Conservation (phyloP, 2,113 vertebrate genomes). For the Dipodomys stephensi region DNA sequence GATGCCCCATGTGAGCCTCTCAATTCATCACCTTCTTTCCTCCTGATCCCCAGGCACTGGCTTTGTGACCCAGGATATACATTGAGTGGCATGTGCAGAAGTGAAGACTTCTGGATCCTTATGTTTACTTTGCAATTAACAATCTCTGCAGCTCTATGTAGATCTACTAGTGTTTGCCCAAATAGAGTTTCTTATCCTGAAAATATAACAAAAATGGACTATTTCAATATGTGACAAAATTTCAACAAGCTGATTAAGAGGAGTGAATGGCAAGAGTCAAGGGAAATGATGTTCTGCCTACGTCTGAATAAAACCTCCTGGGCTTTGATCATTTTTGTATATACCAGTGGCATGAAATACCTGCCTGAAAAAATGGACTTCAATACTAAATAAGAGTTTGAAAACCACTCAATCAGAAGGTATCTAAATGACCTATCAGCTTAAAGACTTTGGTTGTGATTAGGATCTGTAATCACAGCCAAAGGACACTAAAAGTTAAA, state of each 20-base stretch:
- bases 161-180: not conserved
- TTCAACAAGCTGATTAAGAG: not conserved
- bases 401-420: slow-evolving; percentile 3
- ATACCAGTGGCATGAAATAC: not conserved
- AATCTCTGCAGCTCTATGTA: not conserved
- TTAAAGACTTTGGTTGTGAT: not conserved
- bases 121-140: not conserved
- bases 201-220: not conserved
- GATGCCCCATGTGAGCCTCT: accelerated
- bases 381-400: not conserved
- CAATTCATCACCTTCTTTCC: not conserved
- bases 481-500: not conserved
- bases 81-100: not conserved
- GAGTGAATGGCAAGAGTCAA: accelerated
- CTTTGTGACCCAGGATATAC: not conserved
- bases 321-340: not conserved
- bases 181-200: not conserved
- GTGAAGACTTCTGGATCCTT: not conserved
- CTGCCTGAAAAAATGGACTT: not conserved
- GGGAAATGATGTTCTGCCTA: not conserved
- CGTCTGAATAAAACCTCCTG: not conserved
- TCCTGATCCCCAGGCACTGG: not conserved
- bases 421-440: not conserved
- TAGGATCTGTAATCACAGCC: not conserved
- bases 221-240: not conserved